Conservation (phyloP, 2,888 invertebrate genomes). For the Trissolcus japonicus region DNA sequence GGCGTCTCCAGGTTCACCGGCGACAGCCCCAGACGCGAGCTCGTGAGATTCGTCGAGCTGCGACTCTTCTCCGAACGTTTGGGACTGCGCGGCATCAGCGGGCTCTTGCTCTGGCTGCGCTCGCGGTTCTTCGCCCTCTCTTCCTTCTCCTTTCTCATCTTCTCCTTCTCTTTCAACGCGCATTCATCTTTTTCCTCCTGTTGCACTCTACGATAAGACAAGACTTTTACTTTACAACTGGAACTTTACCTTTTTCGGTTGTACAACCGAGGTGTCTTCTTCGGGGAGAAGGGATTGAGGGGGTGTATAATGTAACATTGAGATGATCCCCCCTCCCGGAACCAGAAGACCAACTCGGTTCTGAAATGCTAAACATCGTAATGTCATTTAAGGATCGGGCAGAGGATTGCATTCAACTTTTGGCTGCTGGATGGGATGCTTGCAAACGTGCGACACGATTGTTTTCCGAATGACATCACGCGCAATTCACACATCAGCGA, state of each 20-base stretch:
- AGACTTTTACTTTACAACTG: too few species aligned
- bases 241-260: too few species aligned
- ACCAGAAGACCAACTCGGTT: background rate
- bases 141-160: slow-evolving; percentile 62
- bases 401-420: slow-evolving; percentile 19
- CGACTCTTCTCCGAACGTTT: slow-evolving; percentile 70
- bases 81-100: slow-evolving; percentile 71
- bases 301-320: background rate
- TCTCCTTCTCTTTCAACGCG: slow-evolving; percentile 61
- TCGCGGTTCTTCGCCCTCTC: slow-evolving; percentile 66
- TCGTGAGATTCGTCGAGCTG: slow-evolving; percentile 71
- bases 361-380: slow-evolving; percentile 16
- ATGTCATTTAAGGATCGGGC: slow-evolving; percentile 25
- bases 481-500: slow-evolving; percentile 17
- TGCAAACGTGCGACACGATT: slow-evolving; percentile 20
- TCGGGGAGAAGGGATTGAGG: too few species aligned
- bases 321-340: background rate
- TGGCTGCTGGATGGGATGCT: slow-evolving; percentile 13
- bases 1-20: slow-evolving; percentile 68
- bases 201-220: slow-evolving; percentile 67
- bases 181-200: slow-evolving; percentile 72
- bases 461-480: slow-evolving; percentile 33
- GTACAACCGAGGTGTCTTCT: too few species aligned
- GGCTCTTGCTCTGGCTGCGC: slow-evolving; percentile 72
- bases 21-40: slow-evolving; percentile 69